Evolutionary conservation across 1,140 invertebrate species (phyloP), one percentile per base, ranked within the genome.

Genomic region (Trialeurodes vaporariorum): DNA sequence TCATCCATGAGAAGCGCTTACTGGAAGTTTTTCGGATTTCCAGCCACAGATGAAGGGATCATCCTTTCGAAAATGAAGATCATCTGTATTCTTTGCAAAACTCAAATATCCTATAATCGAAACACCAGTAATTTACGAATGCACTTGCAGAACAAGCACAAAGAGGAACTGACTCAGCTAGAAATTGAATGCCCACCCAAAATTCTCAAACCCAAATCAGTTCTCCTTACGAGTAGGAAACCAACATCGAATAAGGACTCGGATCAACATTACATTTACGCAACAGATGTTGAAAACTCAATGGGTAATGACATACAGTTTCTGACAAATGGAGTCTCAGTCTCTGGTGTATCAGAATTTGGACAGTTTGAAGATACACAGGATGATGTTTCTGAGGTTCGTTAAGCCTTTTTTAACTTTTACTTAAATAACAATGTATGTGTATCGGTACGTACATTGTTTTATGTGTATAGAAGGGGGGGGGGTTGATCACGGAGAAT

Each of bases 1-100:
- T 78, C 79, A 69, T 79, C 81, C 0, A 86, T 85, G 84, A 77
- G 84, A 66, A 84, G 83, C 70, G 83, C 84, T 60, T 86, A 85
- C 72, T 86, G 84, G 84, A 84, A 84, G 70, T 84, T 83, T 73
- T 86, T 85, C 75, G 84, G 84, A 21, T 86, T 86, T 76, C 84
- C 84, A 60, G 84, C 83, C 0, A 81, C 81, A 59, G 83, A 84
- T 23, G 79, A 83, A 49, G 83, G 83, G 59, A 80, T 81, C 66
- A 84, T 86, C 67, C 74, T 86, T 1, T 85, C 84, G n/a, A 85
- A 83, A 77, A 77, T 83, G 2, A 85, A 83, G 71, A 84, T 86
- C 12, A 81, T 86, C 21, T 86, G 84, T 67, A 80, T 83, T 49
- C 70, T 86, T 0, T 86, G 84, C 70, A 84, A 84, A 73, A 83